Conservation (phyloP, 2,797 vertebrate species). For the Epinephelus awoara region DNA sequence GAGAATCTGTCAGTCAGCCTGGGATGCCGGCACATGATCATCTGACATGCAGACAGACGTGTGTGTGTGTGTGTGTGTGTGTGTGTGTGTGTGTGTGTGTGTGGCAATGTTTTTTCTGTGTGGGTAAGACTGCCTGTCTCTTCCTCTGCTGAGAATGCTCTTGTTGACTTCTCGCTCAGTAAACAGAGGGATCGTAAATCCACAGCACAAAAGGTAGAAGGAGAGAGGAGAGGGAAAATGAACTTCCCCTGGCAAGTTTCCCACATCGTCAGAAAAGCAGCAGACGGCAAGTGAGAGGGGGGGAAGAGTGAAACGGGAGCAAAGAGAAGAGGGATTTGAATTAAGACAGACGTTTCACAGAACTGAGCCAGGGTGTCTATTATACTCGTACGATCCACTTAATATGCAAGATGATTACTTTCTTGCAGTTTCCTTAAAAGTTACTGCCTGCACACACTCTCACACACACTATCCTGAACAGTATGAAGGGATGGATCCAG, state of each 20-base stretch:
- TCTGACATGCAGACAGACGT: constrained; percentile 59
- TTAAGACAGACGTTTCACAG: constrained; percentile 42
- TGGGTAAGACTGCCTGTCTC: constrained; percentile 59
- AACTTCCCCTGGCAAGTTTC: constrained; percentile 68
- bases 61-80: constrained; percentile 3
- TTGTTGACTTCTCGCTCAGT: constrained; percentile 71
- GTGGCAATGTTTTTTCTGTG: constrained; percentile 47
- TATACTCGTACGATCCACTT: constrained; percentile 9
- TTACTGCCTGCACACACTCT: constrained; percentile 30
- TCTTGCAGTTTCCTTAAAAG: constrained; percentile 47
- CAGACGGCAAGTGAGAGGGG: constrained; percentile 22
- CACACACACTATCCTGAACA: constrained; percentile 32
- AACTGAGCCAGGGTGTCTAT: constrained; percentile 36
- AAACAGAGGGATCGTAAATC: constrained; percentile 77
- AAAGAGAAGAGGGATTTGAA: constrained; percentile 44
- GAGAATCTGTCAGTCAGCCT: constrained; percentile 65
- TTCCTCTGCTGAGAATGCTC: constrained; percentile 54
- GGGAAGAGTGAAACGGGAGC: constrained; percentile 20
- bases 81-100: constrained; percentile 12
- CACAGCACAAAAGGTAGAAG: constrained; percentile 63
- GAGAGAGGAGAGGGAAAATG: constrained; percentile 44
- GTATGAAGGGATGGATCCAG: constrained; percentile 43
- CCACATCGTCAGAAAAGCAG: constrained; percentile 47
- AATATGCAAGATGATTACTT: constrained; percentile 54
- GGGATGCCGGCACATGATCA: constrained; percentile 57